Evolutionary conservation across 1,140 invertebrate species (phyloP).

Genomic region (Galleria mellonella): DNA sequence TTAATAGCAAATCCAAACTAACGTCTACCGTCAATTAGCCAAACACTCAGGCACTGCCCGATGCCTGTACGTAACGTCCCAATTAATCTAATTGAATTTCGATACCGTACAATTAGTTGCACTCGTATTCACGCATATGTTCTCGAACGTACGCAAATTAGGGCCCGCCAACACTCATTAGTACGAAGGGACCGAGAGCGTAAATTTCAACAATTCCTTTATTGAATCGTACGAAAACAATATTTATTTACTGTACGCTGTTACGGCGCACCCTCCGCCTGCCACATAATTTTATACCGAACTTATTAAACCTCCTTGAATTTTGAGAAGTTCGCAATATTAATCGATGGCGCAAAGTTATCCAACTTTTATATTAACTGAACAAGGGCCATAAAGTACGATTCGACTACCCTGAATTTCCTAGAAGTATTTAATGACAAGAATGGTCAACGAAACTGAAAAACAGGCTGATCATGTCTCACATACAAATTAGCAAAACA

Average conservation of each 20-base stretch:
- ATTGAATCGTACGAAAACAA: conserved; percentile 26
- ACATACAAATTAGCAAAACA: no score
- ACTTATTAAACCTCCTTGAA: conserved; percentile 32
- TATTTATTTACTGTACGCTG: conserved; percentile 19
- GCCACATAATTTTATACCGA: conserved; percentile 24
- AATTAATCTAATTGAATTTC: no score
- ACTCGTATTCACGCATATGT: no score
- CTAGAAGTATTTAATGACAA: no score
- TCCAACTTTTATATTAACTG: conserved; percentile 29
- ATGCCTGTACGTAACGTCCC: no score
- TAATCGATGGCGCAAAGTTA: conserved; percentile 29
- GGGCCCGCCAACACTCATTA: conserved; percentile 10
- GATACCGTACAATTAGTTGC: no score
- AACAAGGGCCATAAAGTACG: conserved; percentile 18
- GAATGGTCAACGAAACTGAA: no score
- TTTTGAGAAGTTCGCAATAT: conserved; percentile 33
- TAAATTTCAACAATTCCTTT: conserved; percentile 27
- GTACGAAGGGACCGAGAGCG: conserved; percentile 9
- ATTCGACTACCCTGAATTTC: background rate
- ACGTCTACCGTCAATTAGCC: no score
- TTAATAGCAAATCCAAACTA: no score
- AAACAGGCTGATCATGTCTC: no score
- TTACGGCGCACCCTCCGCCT: conserved; percentile 4
- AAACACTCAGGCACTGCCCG: no score
- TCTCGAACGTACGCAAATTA: background rate